Base-by-base conservation (phyloP, 2,888 invertebrate species). In the Cephus sareptanus region DNA sequence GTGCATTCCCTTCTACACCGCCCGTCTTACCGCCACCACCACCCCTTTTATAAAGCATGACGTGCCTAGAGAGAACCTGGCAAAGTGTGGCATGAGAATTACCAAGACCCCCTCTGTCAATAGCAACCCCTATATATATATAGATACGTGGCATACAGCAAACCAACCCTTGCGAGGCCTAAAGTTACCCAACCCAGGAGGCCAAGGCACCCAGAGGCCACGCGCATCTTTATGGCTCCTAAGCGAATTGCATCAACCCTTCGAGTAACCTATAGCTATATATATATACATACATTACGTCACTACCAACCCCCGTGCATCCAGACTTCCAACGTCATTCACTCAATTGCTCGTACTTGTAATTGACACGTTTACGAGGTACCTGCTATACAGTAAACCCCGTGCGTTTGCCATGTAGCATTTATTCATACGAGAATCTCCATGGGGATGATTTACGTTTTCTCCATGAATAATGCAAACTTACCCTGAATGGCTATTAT, bases 221-320 rank as follows among this genome's bases (percentile, higher is more conserved):
- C 73, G 69, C 75, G 78, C 68, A 73, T 78, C 78, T 81, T 79
- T 80, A 77, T 77, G 73, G 79, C 81, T 77, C 74, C 71, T 81
- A 81, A 81, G 76, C 79, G 81, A 81, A 81, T 81, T 81, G 77
- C 76, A 69, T 69, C 73, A 71, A 37, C 56, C 79, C 78, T 78
- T 80, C 37, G 68, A 73, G 74, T 71, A 76, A 78, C 75, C 78
- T 75, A 73, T 30, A 34, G 73, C 71, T 74, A 30, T 9, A 13
- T 1, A 35, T 15, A 30, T 30, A 15, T 33, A 33, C 4, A 82
- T 82, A 73, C 82, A 83, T 83, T 81, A 84, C 85, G 80, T 83
- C 76, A 73, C 80, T 88, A 23, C 9, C 56, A 56, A 56, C 56
- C 23, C 56, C 9, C 2, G 56, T 23, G 56, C 56, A 15, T 56